These are phyloP conservation scores for cat (Felis catus) DNA, from an alignment of 2,113 vertebrate genomes.

Conservation along the genomic window DNA sequence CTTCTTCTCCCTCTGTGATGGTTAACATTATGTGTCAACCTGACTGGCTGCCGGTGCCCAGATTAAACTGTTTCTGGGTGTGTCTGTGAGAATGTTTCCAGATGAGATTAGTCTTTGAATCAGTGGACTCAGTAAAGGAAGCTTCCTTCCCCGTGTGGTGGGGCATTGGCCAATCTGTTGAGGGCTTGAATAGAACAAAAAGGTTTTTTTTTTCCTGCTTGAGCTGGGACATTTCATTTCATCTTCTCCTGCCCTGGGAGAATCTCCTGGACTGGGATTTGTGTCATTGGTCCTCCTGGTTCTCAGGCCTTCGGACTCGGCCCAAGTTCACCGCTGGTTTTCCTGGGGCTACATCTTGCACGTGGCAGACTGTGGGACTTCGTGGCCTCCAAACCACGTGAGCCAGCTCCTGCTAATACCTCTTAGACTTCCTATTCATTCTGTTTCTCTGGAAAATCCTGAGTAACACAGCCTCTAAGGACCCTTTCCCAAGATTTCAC, in stretches of 20 bases:
- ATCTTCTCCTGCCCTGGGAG: background rate
- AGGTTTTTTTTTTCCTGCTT: background rate
- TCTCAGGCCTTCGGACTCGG: background rate
- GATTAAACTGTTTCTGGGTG: background rate
- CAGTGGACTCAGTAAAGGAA: background rate
- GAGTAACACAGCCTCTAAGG: too few species aligned
- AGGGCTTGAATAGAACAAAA: background rate
- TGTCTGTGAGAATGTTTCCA: background rate
- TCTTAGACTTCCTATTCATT: background rate
- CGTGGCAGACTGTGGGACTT: background rate
- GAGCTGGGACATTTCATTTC: background rate
- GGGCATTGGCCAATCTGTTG: background rate
- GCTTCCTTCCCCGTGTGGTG: background rate
- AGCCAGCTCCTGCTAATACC: background rate
- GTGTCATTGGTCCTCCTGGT: too few species aligned
- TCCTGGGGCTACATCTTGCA: background rate
- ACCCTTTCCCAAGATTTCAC: background rate
- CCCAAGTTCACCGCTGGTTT: too few species aligned
- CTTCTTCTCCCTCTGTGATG: background rate
- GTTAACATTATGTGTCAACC: background rate
- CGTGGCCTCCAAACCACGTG: background rate
- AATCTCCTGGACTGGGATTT: background rate
- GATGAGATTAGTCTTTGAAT: background rate
- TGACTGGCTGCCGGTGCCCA: background rate
- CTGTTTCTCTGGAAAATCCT: background rate